These are phyloP conservation scores for Pachymerium ferrugineum DNA, from an alignment of 2,888 invertebrate species.

Conservation along the genomic window DNA sequence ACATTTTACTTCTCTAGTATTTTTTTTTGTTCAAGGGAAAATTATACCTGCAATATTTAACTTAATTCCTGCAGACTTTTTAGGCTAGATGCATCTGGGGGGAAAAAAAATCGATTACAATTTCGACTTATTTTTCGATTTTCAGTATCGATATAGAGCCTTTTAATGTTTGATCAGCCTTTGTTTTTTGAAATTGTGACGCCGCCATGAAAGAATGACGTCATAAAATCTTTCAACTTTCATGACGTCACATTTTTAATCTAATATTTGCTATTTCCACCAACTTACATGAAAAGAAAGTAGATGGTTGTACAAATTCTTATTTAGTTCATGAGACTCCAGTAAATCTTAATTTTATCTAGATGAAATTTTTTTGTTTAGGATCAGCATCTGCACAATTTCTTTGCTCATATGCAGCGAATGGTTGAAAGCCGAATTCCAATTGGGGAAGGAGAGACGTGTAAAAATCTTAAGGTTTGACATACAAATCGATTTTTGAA, in stretches of 20 bases:
- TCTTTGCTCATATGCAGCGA: constrained; percentile 79
- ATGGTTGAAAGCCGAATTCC: constrained; percentile 59
- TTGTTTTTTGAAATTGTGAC: neutral
- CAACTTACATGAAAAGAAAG: too few species aligned
- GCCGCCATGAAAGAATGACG: too few species aligned
- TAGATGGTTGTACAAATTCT: too few species aligned
- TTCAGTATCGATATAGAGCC: too few species aligned
- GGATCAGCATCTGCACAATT: constrained; percentile 79
- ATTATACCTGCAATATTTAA: neutral
- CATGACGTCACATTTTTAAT: too few species aligned
- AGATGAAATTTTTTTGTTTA: constrained; percentile 41
- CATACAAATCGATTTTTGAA: neutral
- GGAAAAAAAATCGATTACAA: too few species aligned
- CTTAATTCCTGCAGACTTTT: neutral
- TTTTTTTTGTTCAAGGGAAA: neutral
- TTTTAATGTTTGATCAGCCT: too few species aligned
- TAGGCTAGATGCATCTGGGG: too few species aligned
- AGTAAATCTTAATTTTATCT: neutral
- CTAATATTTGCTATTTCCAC: too few species aligned
- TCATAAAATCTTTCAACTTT: too few species aligned
- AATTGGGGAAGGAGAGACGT: constrained; percentile 64
- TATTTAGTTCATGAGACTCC: too few species aligned
- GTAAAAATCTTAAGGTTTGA: constrained; percentile 52
- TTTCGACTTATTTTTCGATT: too few species aligned
- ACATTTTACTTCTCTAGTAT: neutral